Percentiles rank a stretch among this genome's conserved stretches.
Evolutionary conservation across 1,140 invertebrate genomes (phyloP).

Genomic region (Tetramorium parvispinum): DNA sequence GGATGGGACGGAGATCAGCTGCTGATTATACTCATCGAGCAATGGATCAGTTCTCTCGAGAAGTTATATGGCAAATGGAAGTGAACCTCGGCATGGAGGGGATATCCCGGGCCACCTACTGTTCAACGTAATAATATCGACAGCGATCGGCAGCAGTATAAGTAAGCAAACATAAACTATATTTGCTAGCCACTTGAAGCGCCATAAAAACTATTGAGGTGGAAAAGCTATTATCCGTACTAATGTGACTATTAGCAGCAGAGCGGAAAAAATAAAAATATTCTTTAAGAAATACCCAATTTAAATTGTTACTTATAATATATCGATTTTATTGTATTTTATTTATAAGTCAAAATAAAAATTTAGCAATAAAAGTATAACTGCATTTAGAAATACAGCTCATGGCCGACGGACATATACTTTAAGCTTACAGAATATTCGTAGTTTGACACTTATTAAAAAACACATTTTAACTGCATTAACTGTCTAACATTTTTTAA

Average conservation of each 20-base stretch:
- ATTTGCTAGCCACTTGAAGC: constrained; percentile 18
- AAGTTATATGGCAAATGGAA: constrained; percentile 72
- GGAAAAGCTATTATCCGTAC: background rate
- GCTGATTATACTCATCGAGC: constrained; percentile 77
- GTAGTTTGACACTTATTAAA: background rate
- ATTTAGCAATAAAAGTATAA: background rate
- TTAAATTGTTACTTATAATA: background rate
- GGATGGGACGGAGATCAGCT: constrained; percentile 60
- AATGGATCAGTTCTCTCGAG: constrained; percentile 74
- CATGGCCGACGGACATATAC: constrained; percentile 48
- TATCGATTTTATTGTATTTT: background rate
- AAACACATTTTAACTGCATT: constrained; percentile 10
- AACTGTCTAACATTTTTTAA: background rate
- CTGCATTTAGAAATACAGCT: background rate
- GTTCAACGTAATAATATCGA: constrained; percentile 76
- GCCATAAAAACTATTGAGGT: background rate
- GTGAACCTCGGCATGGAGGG: constrained; percentile 37
- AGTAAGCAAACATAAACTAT: constrained; percentile 64
- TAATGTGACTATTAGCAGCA: background rate
- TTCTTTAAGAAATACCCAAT: background rate
- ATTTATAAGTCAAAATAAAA: background rate
- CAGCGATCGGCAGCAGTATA: constrained; percentile 52
- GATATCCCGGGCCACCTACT: constrained; percentile 77
- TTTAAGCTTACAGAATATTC: constrained; percentile 21
- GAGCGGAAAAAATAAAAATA: background rate